Evolutionary conservation across 1,140 invertebrate species (phyloP), one percentile per base, ranked within the genome.

Genomic region (Yoshiicerus persimilis): DNA sequence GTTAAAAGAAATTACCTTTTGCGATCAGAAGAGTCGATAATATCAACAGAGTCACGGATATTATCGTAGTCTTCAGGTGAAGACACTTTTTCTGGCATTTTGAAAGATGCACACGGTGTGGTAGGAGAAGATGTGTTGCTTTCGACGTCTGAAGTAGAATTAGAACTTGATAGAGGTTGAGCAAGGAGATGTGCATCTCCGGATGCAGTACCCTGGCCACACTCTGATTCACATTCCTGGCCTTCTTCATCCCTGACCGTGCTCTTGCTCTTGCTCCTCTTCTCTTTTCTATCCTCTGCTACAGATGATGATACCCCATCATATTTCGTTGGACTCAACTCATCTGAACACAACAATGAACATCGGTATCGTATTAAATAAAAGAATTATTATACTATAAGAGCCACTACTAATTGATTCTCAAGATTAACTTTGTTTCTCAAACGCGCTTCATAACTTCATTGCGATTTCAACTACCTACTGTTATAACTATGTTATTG

Each of bases 211-310:
- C 75, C 41, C 32, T 87, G 23, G 86, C 86, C 34, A 87, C 86
- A 87, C 86, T 87, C 86, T 87, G 77, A 83, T 87, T 87, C 86
- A 75, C 75, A 32, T 83, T 62, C 34, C 25, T 87, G 86, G 11
- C 75, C 86, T 87, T 87, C 38, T 87, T 87, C 75, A 80, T 87
- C 86, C 70, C 75, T 87, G 86, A 87, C 86, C 86, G 70, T 87
- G 47, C 75, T 83, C 25, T 36, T 86, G 34, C 30, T 77, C 8
- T 9, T 77, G 10, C 10, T 36, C 36, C n/a, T 84, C 39, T 41
- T 84, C 38, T 47, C 41, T 56, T 27, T 34, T 80, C n/a, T 34
- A 20, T 36, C 32, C 75, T 36, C 70, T 9, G 32, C 70, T n/a
- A 36, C 20, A 38, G 20, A 9, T 11, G 39, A 9, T 13, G 16